A percentile compares a stretch with the other conserved stretches of the same genome.
Evolutionary conservation across 2,888 invertebrate genomes (phyloP).

Genomic region (Axea sp.): DNA sequence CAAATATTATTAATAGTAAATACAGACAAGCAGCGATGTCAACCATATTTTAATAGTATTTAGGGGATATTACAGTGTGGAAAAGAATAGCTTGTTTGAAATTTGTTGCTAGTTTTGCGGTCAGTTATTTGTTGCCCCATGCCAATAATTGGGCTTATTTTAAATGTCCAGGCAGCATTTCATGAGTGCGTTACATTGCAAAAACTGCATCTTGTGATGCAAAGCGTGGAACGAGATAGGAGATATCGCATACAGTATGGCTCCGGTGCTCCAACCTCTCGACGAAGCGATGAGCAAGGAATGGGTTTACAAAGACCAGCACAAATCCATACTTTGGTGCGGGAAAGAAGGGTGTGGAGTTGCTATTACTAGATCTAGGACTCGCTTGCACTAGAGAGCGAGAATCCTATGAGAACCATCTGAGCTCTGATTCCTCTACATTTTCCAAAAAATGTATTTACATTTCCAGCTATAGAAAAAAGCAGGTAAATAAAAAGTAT

Average conservation of each 20-base stretch:
- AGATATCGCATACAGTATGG: slow-evolving; percentile 67
- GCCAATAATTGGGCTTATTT: slow-evolving; percentile 50
- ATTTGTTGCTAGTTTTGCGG: slow-evolving; percentile 13
- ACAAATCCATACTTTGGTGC: slow-evolving; percentile 79
- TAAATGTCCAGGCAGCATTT: slow-evolving; percentile 61
- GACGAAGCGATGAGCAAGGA: slow-evolving; percentile 71
- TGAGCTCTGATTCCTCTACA: slow-evolving; percentile 80
- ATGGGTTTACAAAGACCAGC: slow-evolving; percentile 75
- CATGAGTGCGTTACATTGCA: slow-evolving; percentile 61
- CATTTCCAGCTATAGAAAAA: slow-evolving; percentile 77
- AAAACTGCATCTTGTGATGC: slow-evolving; percentile 59
- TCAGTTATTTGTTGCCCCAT: slow-evolving; percentile 25
- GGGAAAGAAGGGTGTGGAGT: slow-evolving; percentile 78
- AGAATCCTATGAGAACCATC: slow-evolving; percentile 79
- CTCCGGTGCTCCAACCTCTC: slow-evolving; percentile 71
- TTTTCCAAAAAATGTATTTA: slow-evolving; percentile 78
- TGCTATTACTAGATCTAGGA: slow-evolving; percentile 74
- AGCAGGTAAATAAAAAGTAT: slow-evolving; percentile 77
- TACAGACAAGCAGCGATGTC: background rate
- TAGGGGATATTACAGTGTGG: background rate
- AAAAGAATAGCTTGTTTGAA: slow-evolving; percentile 12
- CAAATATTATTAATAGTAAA: background rate
- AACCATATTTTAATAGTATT: background rate
- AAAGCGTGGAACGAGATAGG: slow-evolving; percentile 67
- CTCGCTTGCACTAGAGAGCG: slow-evolving; percentile 73